Evolutionary conservation across 2,113 vertebrate species (phyloP).

Genomic region (Todiramphus chloris): DNA sequence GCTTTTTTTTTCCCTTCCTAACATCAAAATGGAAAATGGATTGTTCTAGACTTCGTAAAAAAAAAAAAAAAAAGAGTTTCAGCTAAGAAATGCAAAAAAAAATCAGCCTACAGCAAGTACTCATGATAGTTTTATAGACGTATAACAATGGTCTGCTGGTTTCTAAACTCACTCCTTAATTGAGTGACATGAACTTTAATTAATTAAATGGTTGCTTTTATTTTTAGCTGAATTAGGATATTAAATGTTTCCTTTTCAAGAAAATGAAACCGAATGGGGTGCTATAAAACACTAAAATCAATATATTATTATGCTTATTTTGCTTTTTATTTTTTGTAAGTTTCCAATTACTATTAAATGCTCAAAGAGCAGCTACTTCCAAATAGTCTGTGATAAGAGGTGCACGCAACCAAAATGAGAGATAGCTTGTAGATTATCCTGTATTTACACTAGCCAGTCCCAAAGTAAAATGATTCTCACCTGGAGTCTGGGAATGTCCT

Average conservation of each 20-base stretch:
- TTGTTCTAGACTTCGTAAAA: neutral
- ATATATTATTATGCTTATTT: neutral
- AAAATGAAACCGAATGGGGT: neutral
- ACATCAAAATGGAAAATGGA: neutral
- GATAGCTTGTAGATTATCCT: neutral
- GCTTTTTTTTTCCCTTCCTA: neutral
- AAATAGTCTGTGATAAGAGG: neutral
- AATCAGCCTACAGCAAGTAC: neutral
- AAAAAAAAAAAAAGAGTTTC: neutral
- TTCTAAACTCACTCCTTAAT: slow-evolving; percentile 4
- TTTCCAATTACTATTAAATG: neutral
- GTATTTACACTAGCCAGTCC: neutral
- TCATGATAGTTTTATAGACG: neutral
- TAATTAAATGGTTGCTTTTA: slow-evolving; percentile 34
- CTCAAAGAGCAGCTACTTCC: neutral
- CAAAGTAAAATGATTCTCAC: neutral
- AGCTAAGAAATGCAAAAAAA: neutral
- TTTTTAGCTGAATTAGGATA: slow-evolving; percentile 32
- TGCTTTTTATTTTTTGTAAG: neutral
- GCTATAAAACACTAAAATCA: neutral
- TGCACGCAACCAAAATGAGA: neutral
- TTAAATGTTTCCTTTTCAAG: neutral
- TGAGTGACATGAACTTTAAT: slow-evolving; percentile 42
- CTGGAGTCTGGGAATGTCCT: neutral
- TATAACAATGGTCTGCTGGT: neutral